Conservation (phyloP, 2,888 invertebrate species). For the Odontomyia ornata region DNA sequence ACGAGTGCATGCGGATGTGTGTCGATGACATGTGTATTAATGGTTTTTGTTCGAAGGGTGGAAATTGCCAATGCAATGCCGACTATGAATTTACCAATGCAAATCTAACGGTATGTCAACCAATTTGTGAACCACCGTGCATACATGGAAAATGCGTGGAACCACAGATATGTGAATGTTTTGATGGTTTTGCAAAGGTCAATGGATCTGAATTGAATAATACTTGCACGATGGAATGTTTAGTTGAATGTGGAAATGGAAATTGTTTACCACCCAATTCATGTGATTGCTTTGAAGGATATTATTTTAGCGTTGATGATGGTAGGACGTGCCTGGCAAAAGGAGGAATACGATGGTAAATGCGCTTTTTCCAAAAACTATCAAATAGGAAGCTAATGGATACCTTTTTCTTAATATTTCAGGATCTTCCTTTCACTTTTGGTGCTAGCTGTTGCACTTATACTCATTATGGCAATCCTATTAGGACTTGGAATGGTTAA, state of each 20-base stretch:
- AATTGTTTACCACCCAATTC: background rate
- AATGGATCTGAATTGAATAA: background rate
- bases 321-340: background rate
- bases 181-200: background rate
- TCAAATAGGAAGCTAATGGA: no score
- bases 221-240: background rate
- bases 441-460: background rate
- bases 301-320: background rate
- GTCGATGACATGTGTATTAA: background rate
- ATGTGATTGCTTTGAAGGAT: background rate
- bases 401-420: background rate
- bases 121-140: background rate
- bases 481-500: background rate
- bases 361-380: no score
- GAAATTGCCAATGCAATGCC: background rate
- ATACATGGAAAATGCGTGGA: background rate
- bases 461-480: background rate
- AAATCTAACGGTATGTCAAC: background rate
- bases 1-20: background rate
- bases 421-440: background rate
- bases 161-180: background rate
- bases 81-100: background rate
- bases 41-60: background rate
- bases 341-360: background rate
- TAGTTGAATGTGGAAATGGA: background rate